Base-by-base conservation (phyloP, 2,113 vertebrate genomes). In the Phaethornis superciliosus region DNA sequence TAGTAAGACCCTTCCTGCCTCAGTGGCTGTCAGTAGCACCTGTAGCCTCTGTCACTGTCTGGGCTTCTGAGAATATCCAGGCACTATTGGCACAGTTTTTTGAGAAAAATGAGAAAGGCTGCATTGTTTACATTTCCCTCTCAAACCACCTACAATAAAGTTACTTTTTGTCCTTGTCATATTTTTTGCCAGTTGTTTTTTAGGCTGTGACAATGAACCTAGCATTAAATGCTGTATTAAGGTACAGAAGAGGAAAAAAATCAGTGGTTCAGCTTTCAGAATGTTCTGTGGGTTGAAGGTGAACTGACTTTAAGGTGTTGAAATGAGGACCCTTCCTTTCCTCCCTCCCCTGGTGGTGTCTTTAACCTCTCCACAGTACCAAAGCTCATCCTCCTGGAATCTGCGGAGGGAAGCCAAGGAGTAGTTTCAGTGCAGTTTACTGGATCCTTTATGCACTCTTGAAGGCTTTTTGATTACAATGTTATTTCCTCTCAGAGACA, bases 321-420 rank as follows among this genome's bases (percentile, higher is more conserved):
- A 46, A 55, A 80, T 13, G 32, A 27, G 42, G 42, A 37, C 19
- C 14, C 20, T 44, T 49, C 30, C 62, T 93, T 71, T 69, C 17
- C 23, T 71, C 17, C 14, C 11, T 49, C 22, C 19, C 13, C 22
- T 79, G 1, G 0, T 15, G 35, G 12, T 51, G 65, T 21, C 51
- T 81, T 49, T 60, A 49, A 28, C 32, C 72, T 54, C 47, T 49
- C 7, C 30, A 33, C 44, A 40, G 47, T 28, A n/a, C 13, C 10
- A 15, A 59, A 70, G 32, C 68, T 93, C 58, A 33, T 51, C 62
- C 63, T 85, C 40, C 28, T 56, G 1, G 0, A n/a, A 33, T 30
- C 17, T 3, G 1, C 0, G 0, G 60, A 64, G 55, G 24, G 12
- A 75, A 68, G 28, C 37, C 0, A 0, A 72, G 42, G 42, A 80